Evolutionary conservation across 2,888 invertebrate genomes (phyloP).

Genomic region (Dolichopus griseipennis): DNA sequence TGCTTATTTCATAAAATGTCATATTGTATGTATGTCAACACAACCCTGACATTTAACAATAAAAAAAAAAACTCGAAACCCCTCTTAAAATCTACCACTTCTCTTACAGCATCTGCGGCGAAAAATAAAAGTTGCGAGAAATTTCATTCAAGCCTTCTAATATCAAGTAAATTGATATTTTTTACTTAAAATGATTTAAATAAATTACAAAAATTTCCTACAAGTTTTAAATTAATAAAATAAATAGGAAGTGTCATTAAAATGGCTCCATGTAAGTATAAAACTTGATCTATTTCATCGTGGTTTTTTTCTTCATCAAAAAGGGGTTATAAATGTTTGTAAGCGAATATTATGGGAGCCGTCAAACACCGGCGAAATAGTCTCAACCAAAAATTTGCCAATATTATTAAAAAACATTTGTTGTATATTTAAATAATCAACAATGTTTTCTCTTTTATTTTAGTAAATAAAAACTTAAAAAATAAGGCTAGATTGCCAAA

Average conservation of each 20-base stretch:
- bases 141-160: not conserved
- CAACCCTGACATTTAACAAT: not conserved
- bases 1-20: no score
- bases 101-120: not conserved
- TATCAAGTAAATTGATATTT: not conserved
- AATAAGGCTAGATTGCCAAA: conserved; percentile 37
- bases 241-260: not conserved
- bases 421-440: not conserved
- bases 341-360: conserved; percentile 1
- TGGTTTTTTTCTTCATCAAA: not conserved
- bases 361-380: conserved; percentile 1
- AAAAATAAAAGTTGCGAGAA: not conserved
- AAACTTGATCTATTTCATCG: not conserved
- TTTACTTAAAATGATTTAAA: conserved; percentile 6
- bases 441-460: not conserved
- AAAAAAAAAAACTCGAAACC: not conserved
- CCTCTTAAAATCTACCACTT: not conserved
- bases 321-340: conserved; percentile 2
- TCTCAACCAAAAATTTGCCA: conserved; percentile 1
- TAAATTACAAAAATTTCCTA: not conserved
- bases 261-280: conserved; percentile 1
- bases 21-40: not conserved
- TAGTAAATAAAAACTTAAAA: not conserved
- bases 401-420: not conserved
- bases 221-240: not conserved